These are phyloP conservation scores for Oikopleura albicans DNA, from an alignment of 23 tunicate genomes.

Conservation along the genomic window DNA sequence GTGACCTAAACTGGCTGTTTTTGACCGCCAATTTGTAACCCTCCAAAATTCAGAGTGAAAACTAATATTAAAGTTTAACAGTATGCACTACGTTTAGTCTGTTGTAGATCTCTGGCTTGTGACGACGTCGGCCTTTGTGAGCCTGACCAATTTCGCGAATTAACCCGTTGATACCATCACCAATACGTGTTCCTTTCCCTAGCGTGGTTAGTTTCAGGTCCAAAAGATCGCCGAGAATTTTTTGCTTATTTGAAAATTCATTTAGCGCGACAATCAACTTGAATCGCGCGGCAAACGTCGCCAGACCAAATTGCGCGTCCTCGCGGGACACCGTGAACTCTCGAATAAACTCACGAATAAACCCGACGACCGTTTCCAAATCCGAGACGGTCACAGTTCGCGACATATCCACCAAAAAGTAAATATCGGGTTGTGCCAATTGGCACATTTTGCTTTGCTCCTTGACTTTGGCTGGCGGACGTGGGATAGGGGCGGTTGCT, in stretches of 20 bases:
- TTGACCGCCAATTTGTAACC: no score
- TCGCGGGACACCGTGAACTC: background rate
- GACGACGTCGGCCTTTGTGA: background rate
- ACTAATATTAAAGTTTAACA: no score
- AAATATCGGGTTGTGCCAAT: background rate
- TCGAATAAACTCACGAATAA: background rate
- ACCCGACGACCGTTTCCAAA: background rate
- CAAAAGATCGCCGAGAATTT: background rate
- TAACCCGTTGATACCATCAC: background rate
- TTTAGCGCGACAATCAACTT: background rate
- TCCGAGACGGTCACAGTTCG: background rate
- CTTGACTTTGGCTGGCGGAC: background rate
- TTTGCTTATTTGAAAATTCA: background rate
- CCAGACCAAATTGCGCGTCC: slow-evolving; percentile 1
- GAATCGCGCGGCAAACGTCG: background rate
- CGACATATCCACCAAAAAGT: slow-evolving; percentile 14
- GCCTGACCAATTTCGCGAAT: background rate
- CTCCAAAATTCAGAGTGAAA: no score
- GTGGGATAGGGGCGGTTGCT: no score
- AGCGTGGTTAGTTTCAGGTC: background rate
- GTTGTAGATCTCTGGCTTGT: no score
- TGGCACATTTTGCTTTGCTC: background rate
- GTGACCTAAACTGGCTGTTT: no score
- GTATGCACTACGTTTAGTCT: no score
- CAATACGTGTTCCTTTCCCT: background rate